These are phyloP conservation scores for Synergus japonicus DNA, from an alignment of 2,888 invertebrate genomes.

Conservation along the genomic window DNA sequence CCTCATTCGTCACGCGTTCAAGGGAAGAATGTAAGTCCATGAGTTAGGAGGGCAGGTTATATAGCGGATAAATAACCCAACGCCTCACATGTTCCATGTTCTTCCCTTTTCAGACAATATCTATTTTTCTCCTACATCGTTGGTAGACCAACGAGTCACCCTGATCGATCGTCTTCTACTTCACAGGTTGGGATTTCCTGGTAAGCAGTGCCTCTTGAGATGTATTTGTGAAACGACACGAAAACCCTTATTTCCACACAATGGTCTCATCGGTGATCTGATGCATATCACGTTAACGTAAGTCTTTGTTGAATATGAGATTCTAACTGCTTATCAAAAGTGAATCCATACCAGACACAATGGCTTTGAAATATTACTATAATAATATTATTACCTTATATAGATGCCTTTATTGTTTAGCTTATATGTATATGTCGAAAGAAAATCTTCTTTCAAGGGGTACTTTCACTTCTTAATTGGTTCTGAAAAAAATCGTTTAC, in stretches of 20 bases:
- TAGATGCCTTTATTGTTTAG: not conserved
- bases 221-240: slow-evolving; percentile 72
- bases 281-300: slow-evolving; percentile 71
- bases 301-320: slow-evolving; percentile 55
- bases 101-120: slow-evolving; percentile 39
- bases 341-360: not conserved
- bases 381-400: not conserved
- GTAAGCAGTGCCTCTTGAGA: slow-evolving; percentile 70
- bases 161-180: slow-evolving; percentile 37
- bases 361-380: not conserved
- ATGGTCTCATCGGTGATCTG: slow-evolving; percentile 72
- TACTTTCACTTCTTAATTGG: not conserved
- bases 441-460: not conserved
- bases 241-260: slow-evolving; percentile 62
- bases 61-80: slow-evolving; percentile 47
- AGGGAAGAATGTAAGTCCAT: not conserved
- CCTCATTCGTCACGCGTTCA: slow-evolving; percentile 54
- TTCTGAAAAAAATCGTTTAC: too few relatives aligned
- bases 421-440: not conserved
- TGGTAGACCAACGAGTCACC: not conserved
- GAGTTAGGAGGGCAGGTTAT: not conserved
- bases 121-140: slow-evolving; percentile 51
- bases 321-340: not conserved
- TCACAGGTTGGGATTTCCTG: slow-evolving; percentile 69
- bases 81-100: slow-evolving; percentile 39